Percentiles rank a stretch among this genome's conserved stretches.
Conservation (phyloP, 2,888 invertebrate genomes). For the Pheosia tremula region DNA sequence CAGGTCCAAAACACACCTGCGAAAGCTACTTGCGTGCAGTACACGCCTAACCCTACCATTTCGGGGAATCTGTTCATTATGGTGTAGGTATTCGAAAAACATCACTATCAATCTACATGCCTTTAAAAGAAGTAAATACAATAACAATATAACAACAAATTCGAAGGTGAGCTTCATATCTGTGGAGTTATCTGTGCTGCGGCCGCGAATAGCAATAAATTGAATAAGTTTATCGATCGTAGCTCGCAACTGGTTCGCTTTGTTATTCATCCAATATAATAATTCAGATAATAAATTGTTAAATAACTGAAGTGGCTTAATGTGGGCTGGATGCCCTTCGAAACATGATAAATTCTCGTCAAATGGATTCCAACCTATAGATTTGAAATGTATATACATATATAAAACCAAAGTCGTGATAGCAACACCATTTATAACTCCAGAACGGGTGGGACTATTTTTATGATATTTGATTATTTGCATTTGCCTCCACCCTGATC, state of each 20-base stretch:
- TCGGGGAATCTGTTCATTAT: no score
- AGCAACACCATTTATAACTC: no score
- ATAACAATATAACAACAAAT: neutral
- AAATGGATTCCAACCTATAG: neutral
- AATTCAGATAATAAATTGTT: constrained; percentile 4
- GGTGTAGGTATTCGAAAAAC: no score
- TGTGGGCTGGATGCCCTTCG: neutral
- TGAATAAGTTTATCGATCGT: constrained; percentile 3
- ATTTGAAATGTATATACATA: neutral
- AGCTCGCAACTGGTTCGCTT: neutral
- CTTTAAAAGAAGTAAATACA: neutral
- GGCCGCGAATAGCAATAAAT: neutral
- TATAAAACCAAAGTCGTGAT: no score
- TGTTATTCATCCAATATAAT: constrained; percentile 4
- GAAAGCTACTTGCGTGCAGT: no score
- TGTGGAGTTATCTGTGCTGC: neutral
- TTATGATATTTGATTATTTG: no score
- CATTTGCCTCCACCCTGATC: no score
- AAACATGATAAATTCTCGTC: neutral
- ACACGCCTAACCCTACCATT: no score
- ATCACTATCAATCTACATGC: no score
- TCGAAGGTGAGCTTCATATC: neutral
- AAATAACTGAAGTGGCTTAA: neutral
- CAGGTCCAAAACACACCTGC: no score
- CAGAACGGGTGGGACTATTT: no score